phyloP scores from a whole-genome alignment of 1,140 invertebrate genomes.

The Mactra quadrangularis region DNA sequence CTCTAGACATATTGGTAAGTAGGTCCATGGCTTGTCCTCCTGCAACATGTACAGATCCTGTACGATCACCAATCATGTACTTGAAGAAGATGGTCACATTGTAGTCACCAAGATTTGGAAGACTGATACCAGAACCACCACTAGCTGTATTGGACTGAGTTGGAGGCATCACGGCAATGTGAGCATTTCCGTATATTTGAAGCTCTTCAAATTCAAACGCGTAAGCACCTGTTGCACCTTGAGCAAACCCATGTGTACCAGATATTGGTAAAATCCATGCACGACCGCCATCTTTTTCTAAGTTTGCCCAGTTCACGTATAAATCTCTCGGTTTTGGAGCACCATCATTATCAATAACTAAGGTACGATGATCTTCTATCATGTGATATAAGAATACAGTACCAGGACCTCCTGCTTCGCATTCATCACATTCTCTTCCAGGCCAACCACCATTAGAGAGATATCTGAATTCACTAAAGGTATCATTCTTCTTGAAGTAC shows the following conservation, averaged over 20 bases:
- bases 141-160: slow-evolving; percentile 34
- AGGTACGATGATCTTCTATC: slow-evolving; percentile 69
- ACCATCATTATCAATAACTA: slow-evolving; percentile 75
- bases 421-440: slow-evolving; percentile 55
- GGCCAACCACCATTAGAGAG: slow-evolving; percentile 72
- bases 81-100: slow-evolving; percentile 76
- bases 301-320: slow-evolving; percentile 71
- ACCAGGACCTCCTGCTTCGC: slow-evolving; percentile 73
- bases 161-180: slow-evolving; percentile 71
- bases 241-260: slow-evolving; percentile 71
- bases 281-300: slow-evolving; percentile 66
- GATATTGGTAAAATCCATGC: slow-evolving; percentile 77
- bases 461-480: slow-evolving; percentile 75
- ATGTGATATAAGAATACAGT: slow-evolving; percentile 76
- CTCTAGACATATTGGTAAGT: slow-evolving; percentile 56
- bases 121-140: not conserved
- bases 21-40: slow-evolving; percentile 72
- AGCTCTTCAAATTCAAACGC: slow-evolving; percentile 74
- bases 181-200: slow-evolving; percentile 77
- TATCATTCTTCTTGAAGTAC: slow-evolving; percentile 72
- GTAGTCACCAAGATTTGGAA: slow-evolving; percentile 56
- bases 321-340: slow-evolving; percentile 64
- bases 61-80: slow-evolving; percentile 78
- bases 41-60: slow-evolving; percentile 72
- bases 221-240: slow-evolving; percentile 30